phyloP scores from a whole-genome alignment of 2,113 vertebrate genomes.

The Gambusia holbrooki region DNA sequence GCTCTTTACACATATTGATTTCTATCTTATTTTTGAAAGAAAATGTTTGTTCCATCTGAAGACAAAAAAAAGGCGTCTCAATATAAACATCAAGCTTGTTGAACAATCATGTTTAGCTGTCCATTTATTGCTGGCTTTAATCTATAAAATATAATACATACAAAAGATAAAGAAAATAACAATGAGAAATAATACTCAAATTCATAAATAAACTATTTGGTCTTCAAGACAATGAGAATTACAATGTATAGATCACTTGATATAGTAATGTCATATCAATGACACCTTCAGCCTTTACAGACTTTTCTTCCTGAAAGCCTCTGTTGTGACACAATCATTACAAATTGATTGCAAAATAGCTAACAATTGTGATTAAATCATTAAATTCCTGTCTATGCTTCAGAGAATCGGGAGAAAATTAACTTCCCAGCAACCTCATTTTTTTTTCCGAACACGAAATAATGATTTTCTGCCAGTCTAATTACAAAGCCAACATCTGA shows the following conservation, averaged over 20 bases:
- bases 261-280: slow-evolving; percentile 68
- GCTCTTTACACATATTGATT: background rate
- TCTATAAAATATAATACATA: no score
- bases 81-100: background rate
- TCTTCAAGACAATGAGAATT: slow-evolving; percentile 37
- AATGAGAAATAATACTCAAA: background rate
- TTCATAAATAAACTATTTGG: slow-evolving; percentile 11
- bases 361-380: slow-evolving; percentile 99
- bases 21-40: background rate
- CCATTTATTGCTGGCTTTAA: no score
- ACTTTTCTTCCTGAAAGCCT: slow-evolving; percentile 87
- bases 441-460: slow-evolving; percentile 98
- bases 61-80: background rate
- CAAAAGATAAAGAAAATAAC: slow-evolving; percentile 11
- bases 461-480: slow-evolving; percentile 99
- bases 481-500: slow-evolving; percentile 99
- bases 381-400: slow-evolving; percentile 99
- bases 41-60: background rate
- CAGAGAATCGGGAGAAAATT: slow-evolving; percentile 99
- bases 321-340: slow-evolving; percentile 99
- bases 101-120: background rate
- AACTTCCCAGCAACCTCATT: slow-evolving; percentile 99
- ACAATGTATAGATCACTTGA: slow-evolving; percentile 61
- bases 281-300: slow-evolving; percentile 77
- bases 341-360: slow-evolving; percentile 99